Percentiles rank a stretch among this genome's conserved stretches.
These are phyloP conservation scores for Argyrosomus regius DNA, from an alignment of 2,797 vertebrate species.

Conservation along the genomic window DNA sequence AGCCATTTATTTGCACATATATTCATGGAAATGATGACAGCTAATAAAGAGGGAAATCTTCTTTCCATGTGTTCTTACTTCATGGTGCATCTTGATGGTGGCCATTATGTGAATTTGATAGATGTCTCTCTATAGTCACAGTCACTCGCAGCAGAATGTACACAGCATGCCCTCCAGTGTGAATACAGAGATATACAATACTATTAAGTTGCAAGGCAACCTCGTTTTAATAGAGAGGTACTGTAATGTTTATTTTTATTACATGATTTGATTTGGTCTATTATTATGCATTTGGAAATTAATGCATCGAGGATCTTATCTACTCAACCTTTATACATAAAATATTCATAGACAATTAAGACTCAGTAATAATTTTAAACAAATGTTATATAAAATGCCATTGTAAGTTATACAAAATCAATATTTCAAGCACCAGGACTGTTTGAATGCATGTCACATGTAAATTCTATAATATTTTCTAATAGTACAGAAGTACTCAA, in stretches of 20 bases:
- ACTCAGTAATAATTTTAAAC: constrained; percentile 50
- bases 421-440: not conserved
- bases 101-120: constrained; percentile 88
- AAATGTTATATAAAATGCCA: constrained; percentile 19
- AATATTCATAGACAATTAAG: constrained; percentile 63
- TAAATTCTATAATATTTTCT: not conserved
- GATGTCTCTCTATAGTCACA: constrained; percentile 76
- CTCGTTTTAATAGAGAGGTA: constrained; percentile 57
- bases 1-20: constrained; percentile 98
- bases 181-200: constrained; percentile 50
- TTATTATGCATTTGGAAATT: constrained; percentile 65
- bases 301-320: constrained; percentile 49
- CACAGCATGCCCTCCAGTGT: constrained; percentile 54
- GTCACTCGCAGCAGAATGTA: constrained; percentile 47
- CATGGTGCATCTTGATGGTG: constrained; percentile 85
- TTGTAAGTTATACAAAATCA: constrained; percentile 2
- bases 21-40: constrained; percentile 94
- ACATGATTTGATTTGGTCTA: constrained; percentile 69
- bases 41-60: constrained; percentile 94
- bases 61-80: constrained; percentile 93
- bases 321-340: constrained; percentile 58
- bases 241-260: constrained; percentile 76
- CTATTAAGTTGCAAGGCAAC: constrained; percentile 52
- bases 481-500: not conserved
- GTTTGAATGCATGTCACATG: not conserved